phyloP scores from a whole-genome alignment of 2,797 vertebrate species.

The Parauchenoglanis punctatus region DNA sequence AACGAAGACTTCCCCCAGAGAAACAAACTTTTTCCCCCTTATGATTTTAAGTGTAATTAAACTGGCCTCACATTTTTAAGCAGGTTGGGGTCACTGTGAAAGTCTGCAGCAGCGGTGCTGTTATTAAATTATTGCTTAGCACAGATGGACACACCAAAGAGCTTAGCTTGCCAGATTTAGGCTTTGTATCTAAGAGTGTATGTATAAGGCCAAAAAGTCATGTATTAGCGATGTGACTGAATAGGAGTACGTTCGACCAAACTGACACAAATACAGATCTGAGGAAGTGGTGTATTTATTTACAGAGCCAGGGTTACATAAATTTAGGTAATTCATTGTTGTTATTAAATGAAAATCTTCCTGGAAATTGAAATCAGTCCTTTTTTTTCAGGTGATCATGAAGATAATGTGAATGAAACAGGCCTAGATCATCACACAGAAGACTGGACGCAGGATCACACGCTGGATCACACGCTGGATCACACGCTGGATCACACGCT shows the following conservation, averaged over 20 bases:
- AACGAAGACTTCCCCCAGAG: neutral
- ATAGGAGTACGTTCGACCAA: neutral
- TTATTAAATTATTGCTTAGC: neutral
- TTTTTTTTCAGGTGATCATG: slow-evolving; percentile 49
- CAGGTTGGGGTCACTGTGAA: neutral
- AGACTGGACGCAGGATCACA: neutral
- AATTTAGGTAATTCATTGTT: no score
- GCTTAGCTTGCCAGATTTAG: neutral
- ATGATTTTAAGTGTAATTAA: neutral
- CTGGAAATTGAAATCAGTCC: neutral
- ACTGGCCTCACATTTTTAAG: neutral
- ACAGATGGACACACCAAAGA: neutral
- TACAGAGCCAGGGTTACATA: neutral
- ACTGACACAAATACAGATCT: neutral
- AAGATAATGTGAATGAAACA: slow-evolving; percentile 42
- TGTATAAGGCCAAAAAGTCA: neutral
- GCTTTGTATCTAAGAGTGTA: neutral
- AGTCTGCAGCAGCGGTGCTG: neutral
- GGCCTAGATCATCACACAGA: slow-evolving; percentile 1
- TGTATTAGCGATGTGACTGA: neutral
- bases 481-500: neutral
- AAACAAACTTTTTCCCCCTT: neutral
- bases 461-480: neutral
- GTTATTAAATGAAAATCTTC: no score
- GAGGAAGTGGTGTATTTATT: neutral